Evolutionary conservation across 2,113 vertebrate species (phyloP), one percentile per base, ranked within the genome.

Genomic region (Saccopteryx leptura): DNA sequence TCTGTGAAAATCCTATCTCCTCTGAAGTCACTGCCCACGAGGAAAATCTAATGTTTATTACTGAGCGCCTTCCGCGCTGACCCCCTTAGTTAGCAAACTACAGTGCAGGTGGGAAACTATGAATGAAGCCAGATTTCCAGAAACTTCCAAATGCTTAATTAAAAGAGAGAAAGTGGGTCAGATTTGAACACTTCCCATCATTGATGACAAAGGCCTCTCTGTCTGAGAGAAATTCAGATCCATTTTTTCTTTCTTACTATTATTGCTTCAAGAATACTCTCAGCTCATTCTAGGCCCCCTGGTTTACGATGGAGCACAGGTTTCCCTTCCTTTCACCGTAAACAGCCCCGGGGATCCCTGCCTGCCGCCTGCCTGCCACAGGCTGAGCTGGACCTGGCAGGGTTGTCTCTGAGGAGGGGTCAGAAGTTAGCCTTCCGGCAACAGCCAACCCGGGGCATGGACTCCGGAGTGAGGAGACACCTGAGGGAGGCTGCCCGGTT

Each of bases 61-160:
- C 85, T 1, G 24, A 9, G 88, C 0, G 1, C 12, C 28, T 1
- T 14, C 39, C 6, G 60, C 1, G 2, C 61, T 2, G 39, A 9
- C 12, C 3, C 24, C 28, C 46, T 8, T 2, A 5, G 21, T 31
- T 4, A 65, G 79, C 54, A 31, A 11, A 21, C 18, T 23, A 46
- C 21, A 3, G 54, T 4, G 28, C 26, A 48, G 46, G 3, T 7
- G 21, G 9, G 14, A 75, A 68, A 33, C 50, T 3, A 9, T 3
- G 9, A 61, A 68, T n/a, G 17, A 19, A 65, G 24, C 86, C 58
- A 23, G 13, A 21, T 18, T 84, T 84, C 90, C 60, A 95, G 90
- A 83, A 61, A 68, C 58, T 68, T 75, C 23, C 7, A 1, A 26
- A 46, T 10, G 65, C 24, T 8, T n/a, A n/a, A 14, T 14, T 9